Conservation (phyloP, 1,140 invertebrate genomes). For the Chrysoperla carnea region DNA sequence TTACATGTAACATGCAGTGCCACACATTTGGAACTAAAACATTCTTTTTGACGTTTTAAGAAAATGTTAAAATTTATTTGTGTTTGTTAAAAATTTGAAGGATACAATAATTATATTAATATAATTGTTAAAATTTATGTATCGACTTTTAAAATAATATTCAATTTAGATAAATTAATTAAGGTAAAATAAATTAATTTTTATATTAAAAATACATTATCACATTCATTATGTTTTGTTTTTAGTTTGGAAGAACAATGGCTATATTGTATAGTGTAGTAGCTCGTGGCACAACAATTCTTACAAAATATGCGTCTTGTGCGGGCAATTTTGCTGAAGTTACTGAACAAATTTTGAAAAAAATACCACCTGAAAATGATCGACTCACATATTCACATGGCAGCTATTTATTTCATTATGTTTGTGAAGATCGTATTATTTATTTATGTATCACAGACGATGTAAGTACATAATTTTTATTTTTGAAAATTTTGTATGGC, state of each 20-base stretch:
- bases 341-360: constrained; percentile 73
- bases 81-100: too few relatives aligned
- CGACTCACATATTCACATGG: constrained; percentile 86
- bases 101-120: too few relatives aligned
- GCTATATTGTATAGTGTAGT: constrained; percentile 80
- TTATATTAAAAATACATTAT: neutral
- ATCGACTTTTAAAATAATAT: too few relatives aligned
- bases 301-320: constrained; percentile 80
- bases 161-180: too few relatives aligned
- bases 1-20: too few relatives aligned
- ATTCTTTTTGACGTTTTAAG: too few relatives aligned
- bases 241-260: constrained; percentile 31
- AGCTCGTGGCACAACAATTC: constrained; percentile 64
- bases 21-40: too few relatives aligned
- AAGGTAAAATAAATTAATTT: too few relatives aligned
- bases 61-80: too few relatives aligned
- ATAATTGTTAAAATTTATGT: too few relatives aligned
- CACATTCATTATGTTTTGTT: neutral
- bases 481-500: neutral
- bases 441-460: constrained; percentile 92
- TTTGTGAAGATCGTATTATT: constrained; percentile 68
- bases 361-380: constrained; percentile 69
- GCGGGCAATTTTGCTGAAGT: constrained; percentile 88
- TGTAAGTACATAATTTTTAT: constrained; percentile 37
- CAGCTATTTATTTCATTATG: constrained; percentile 84